Evolutionary conservation across 2,888 invertebrate genomes (phyloP), one percentile per base, ranked within the genome.

Genomic region (Andrena hattorfiana): DNA sequence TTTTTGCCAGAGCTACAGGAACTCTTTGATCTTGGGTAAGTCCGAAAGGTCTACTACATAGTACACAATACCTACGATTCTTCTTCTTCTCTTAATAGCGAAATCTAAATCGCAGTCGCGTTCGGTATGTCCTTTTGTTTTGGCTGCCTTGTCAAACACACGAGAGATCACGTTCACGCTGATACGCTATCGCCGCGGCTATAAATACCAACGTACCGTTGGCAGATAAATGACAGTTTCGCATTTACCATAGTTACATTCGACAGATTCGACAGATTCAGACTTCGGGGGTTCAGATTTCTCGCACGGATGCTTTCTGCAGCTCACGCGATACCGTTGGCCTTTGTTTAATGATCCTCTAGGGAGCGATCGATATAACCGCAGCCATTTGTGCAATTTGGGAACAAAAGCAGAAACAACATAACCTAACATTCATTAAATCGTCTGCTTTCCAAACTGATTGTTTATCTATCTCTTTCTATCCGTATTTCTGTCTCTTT

Each of bases 1-100:
- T 92, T 93, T 54, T 87, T 95, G 28, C 95, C 95, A 3, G 95
- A 95, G 91, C 91, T 96, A 20, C 95, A 95, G 86, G 95, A 96
- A 79, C 91, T 96, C 8, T 93, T 96, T 0, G 91, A 95, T 54
- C 83, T 96, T 5, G 96, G 96, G 94, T 94, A 90, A 90, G 28
- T 2, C 54, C 5, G 13, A 16, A 0, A 13, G 1, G 16, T 42
- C 42, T 42, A 28, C 28, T 28, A 26, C 26, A 30, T 13, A 3
- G 16, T 49, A 3, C 28, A 60, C 8, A 16, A 30, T 32, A 7
- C 16, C 32, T 8, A 10, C 30, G 49, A 30, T 7, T 16, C 51
- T 30, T 4, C n/a, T 60, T 16, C 51, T 30, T 2, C n/a, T 60
- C 23, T 64, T 48, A 2, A 54, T 26, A 56, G 32, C 10, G 0